phyloP scores from a whole-genome alignment of 1,140 invertebrate genomes.

The Condylostylus longicornis region DNA sequence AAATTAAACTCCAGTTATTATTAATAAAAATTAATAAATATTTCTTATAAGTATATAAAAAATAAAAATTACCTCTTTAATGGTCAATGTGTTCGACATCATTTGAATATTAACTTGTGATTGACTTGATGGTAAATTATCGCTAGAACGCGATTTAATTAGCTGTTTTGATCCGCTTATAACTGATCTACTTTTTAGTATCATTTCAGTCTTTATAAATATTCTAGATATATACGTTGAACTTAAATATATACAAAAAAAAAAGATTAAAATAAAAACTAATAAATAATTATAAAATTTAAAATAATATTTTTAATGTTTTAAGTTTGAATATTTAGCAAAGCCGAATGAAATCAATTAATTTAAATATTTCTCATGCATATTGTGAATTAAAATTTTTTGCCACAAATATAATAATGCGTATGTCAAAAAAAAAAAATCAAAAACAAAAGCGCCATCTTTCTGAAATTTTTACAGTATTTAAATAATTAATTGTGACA shows the following conservation, averaged over 20 bases:
- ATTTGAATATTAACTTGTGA: constrained; percentile 85
- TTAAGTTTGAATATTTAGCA: neutral
- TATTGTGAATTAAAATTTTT: too few species aligned
- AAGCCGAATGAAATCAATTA: neutral
- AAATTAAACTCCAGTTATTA: too few species aligned
- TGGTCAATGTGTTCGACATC: constrained; percentile 81
- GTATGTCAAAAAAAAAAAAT: neutral
- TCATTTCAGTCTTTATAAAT: constrained; percentile 83
- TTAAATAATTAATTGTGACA: too few species aligned
- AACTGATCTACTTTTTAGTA: constrained; percentile 63
- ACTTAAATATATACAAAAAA: constrained; percentile 35
- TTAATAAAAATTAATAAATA: too few species aligned
- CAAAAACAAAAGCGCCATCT: too few species aligned
- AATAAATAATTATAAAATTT: too few species aligned
- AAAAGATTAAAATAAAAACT: constrained; percentile 1
- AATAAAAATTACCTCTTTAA: constrained; percentile 63
- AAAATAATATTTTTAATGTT: too few species aligned
- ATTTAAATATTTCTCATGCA: too few species aligned
- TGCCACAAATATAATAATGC: neutral
- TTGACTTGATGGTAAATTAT: constrained; percentile 78
- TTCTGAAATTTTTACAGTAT: too few species aligned
- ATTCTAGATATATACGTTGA: constrained; percentile 82
- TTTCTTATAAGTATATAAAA: too few species aligned
- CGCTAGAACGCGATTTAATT: constrained; percentile 62
- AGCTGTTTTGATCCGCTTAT: constrained; percentile 52